A percentile compares a stretch with the other conserved stretches of the same genome.
Evolutionary conservation across 1,140 invertebrate genomes (phyloP).

Genomic region (Drosophila takahashii): DNA sequence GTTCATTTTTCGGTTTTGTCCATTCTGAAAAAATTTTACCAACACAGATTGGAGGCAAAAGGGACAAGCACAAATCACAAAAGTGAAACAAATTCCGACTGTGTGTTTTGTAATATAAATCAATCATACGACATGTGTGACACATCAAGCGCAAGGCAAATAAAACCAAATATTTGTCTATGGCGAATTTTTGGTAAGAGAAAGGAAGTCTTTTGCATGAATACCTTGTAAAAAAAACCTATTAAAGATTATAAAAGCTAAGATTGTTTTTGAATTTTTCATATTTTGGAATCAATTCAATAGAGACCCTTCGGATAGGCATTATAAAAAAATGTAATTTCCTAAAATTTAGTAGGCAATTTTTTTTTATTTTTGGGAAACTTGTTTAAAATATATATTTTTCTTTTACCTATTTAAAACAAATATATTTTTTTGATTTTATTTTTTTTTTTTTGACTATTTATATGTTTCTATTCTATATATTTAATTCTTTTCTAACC

Average conservation of each 20-base stretch:
- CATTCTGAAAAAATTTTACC: slow-evolving; percentile 4
- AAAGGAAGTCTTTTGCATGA: background rate
- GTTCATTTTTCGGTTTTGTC: background rate
- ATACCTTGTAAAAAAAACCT: background rate
- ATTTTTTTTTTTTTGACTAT: too few relatives aligned
- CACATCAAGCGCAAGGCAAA: slow-evolving; percentile 47
- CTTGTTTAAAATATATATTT: too few relatives aligned
- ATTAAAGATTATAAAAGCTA: background rate
- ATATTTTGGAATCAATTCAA: too few relatives aligned
- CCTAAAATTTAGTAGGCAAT: too few relatives aligned
- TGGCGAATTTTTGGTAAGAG: background rate
- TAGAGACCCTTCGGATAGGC: too few relatives aligned
- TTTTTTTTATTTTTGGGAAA: background rate
- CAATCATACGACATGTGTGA: slow-evolving; percentile 69
- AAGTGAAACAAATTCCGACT: slow-evolving; percentile 34
- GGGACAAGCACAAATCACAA: slow-evolving; percentile 29
- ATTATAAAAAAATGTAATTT: too few relatives aligned
- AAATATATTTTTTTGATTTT: too few relatives aligned
- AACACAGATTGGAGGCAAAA: background rate
- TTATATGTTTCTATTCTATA: too few relatives aligned
- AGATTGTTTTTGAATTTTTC: background rate
- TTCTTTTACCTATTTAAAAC: too few relatives aligned
- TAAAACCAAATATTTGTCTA: slow-evolving; percentile 22
- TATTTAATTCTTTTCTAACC: too few relatives aligned
- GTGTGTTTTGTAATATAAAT: slow-evolving; percentile 60